A percentile compares a stretch with the other conserved stretches of the same genome.
phyloP scores from a whole-genome alignment of 2,888 invertebrate species.

The Orchesellides sinensis region DNA sequence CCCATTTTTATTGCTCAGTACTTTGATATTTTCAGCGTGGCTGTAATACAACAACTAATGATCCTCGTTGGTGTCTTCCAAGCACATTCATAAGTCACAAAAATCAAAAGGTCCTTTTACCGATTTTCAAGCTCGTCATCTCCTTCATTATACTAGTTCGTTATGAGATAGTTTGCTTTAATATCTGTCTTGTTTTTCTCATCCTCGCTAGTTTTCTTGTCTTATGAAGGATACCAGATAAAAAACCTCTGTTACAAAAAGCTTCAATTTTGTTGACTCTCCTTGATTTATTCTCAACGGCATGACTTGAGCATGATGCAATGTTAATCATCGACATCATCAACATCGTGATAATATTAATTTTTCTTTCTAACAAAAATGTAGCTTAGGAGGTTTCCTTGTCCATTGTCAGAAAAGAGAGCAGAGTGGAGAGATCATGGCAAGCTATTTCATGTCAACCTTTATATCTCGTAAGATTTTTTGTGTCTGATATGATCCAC shows the following conservation, averaged over 20 bases:
- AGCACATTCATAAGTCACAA: conserved; percentile 15
- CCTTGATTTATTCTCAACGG: too few relatives aligned
- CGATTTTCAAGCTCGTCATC: conserved; percentile 4
- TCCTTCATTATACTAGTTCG: conserved; percentile 11
- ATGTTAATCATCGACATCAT: conserved; percentile 16
- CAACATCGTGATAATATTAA: conserved; percentile 17
- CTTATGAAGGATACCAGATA: not conserved
- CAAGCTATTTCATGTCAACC: conserved; percentile 34
- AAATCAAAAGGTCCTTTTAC: conserved; percentile 20
- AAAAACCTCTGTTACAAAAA: not conserved
- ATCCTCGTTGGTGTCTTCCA: not conserved
- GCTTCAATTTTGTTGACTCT: conserved; percentile 7
- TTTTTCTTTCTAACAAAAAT: not conserved
- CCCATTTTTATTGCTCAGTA: not conserved
- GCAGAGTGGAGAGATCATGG: conserved; percentile 11
- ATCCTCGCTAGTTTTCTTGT: conserved; percentile 6
- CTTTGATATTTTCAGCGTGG: not conserved
- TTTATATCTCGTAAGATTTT: conserved; percentile 29
- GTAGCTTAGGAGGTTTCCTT: conserved; percentile 38
- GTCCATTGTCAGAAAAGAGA: conserved; percentile 33
- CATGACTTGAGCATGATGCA: too few relatives aligned
- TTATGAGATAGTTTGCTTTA: conserved; percentile 22
- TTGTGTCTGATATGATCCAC: not conserved
- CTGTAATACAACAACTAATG: not conserved
- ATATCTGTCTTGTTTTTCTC: conserved; percentile 39